Evolutionary conservation across 2,113 vertebrate species (phyloP).

Genomic region (Xiphophorus maculatus): DNA sequence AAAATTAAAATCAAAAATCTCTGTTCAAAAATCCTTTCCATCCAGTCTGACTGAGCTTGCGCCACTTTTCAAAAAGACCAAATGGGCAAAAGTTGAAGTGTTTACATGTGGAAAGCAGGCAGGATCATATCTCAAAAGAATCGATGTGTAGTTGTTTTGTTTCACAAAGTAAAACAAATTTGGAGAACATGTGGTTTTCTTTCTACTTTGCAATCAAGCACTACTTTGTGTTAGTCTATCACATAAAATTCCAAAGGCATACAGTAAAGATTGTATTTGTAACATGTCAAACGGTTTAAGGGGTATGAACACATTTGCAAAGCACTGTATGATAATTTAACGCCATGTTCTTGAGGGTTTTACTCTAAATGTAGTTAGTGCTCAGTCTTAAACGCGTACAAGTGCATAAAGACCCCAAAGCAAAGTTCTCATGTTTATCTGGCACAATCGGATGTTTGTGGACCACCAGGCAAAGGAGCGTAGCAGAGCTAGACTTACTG

Average conservation of each 20-base stretch:
- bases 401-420: slow-evolving; percentile 39
- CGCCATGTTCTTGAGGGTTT: slow-evolving; percentile 39
- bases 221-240: neutral
- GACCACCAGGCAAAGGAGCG: slow-evolving; percentile 53
- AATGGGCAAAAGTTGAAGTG: too few relatives aligned
- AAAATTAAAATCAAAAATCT: too few relatives aligned
- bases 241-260: neutral
- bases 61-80: too few relatives aligned
- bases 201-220: neutral
- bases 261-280: neutral
- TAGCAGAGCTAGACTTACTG: slow-evolving; percentile 47
- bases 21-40: too few relatives aligned
- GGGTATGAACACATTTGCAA: neutral
- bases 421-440: slow-evolving; percentile 49
- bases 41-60: too few relatives aligned
- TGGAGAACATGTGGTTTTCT: neutral
- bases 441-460: slow-evolving; percentile 37
- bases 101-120: too few relatives aligned
- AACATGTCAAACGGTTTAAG: neutral
- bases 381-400: slow-evolving; percentile 40
- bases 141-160: too few relatives aligned
- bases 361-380: slow-evolving; percentile 35
- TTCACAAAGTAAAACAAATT: too few relatives aligned
- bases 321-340: neutral
- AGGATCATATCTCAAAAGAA: too few relatives aligned